Evolutionary conservation across 2,797 vertebrate species (phyloP).

Genomic region (Ceryle rudis): DNA sequence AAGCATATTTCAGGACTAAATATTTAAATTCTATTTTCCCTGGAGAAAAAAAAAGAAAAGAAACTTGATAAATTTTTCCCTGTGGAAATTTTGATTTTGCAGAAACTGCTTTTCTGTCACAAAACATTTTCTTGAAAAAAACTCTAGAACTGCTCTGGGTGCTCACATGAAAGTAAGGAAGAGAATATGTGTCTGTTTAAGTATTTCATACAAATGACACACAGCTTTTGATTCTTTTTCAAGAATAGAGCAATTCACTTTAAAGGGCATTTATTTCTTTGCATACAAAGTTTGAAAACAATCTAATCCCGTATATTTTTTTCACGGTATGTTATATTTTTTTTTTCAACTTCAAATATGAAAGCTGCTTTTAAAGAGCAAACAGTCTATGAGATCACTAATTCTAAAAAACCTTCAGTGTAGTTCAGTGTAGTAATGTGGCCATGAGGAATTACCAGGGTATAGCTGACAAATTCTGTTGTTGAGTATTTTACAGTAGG

Average conservation of each 20-base stretch:
- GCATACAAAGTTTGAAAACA: neutral
- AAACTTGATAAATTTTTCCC: constrained; percentile 41
- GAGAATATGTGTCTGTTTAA: neutral
- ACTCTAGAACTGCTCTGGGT: constrained; percentile 11
- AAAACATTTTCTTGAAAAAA: constrained; percentile 32
- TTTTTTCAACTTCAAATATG: neutral
- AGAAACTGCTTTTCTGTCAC: constrained; percentile 55
- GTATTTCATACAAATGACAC: neutral
- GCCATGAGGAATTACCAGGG: neutral
- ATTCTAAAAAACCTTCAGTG: neutral
- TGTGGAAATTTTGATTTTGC: constrained; percentile 56
- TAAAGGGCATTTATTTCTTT: neutral
- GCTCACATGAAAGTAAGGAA: neutral
- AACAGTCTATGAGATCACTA: neutral
- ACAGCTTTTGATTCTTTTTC: neutral
- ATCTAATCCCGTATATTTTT: neutral
- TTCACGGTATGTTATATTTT: neutral
- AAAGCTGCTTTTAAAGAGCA: neutral
- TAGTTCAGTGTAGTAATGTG: neutral
- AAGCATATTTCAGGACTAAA: constrained; percentile 36
- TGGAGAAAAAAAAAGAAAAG: constrained; percentile 16
- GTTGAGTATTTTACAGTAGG: neutral
- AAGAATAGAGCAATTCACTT: neutral
- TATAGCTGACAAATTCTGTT: neutral
- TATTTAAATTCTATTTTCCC: constrained; percentile 48